phyloP scores from a whole-genome alignment of 2,888 invertebrate species.

The Perizoma affinitatum region DNA sequence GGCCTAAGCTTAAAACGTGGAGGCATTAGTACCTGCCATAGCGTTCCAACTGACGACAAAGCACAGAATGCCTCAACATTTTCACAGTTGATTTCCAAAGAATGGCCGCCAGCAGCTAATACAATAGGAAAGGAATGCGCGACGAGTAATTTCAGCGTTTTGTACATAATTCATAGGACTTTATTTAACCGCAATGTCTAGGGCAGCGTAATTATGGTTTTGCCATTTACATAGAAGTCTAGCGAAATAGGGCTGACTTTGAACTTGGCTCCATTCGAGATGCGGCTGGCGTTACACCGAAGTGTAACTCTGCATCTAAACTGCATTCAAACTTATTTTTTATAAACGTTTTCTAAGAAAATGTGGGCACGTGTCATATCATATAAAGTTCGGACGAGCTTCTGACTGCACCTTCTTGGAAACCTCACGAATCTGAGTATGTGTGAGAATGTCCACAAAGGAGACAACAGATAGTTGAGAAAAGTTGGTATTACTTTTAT shows the following conservation, averaged over 20 bases:
- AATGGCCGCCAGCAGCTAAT: conserved; percentile 5
- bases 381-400: too few species aligned
- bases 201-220: conserved; percentile 49
- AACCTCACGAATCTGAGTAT: too few species aligned
- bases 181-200: conserved; percentile 36
- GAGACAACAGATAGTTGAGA: too few species aligned
- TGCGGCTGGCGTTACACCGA: conserved; percentile 31
- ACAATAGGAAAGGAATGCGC: conserved; percentile 15
- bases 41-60: not conserved
- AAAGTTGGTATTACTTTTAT: too few species aligned
- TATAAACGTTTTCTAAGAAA: too few species aligned
- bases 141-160: conserved; percentile 21
- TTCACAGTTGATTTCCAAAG: not conserved
- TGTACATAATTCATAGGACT: conserved; percentile 38
- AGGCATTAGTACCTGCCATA: too few species aligned
- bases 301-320: conserved; percentile 26
- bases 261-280: conserved; percentile 39
- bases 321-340: too few species aligned
- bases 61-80: not conserved
- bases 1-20: too few species aligned
- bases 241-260: conserved; percentile 35
- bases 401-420: too few species aligned
- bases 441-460: too few species aligned
- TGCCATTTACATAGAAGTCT: conserved; percentile 54
- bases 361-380: too few species aligned